Evolutionary conservation across 2,888 invertebrate genomes (phyloP), one percentile per base, ranked within the genome.

Genomic region (Parnassius apollo): DNA sequence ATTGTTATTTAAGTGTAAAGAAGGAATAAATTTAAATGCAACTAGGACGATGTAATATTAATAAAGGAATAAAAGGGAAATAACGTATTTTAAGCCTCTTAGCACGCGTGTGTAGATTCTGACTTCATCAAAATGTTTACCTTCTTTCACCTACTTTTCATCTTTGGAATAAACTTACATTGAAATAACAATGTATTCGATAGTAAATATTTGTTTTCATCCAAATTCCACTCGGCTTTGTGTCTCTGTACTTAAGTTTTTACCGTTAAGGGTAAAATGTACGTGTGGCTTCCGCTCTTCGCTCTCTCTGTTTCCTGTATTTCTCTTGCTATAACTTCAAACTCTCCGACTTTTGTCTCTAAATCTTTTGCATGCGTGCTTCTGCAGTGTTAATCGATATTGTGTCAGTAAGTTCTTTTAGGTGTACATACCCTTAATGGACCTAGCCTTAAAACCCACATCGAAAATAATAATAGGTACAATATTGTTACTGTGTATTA

Each of bases 1-100:
- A 89, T 91, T 91, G 91, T 91, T 91, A 91, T 91, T 91, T 90
- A 91, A 88, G 90, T 90, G 91, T 91, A 91, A 91, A 84, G 85
- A 83, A 81, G 83, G 87, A 85, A 82, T 85, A 86, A 79, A 82
- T 85, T 81, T 85, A 81, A 83, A 85, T 85, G 86, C 84, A 85
- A 83, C 82, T 84, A 84, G 80, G 85, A 82, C 78, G 77, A 78
- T 86, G 83, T 86, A 85, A 82, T 82, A 71, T 82, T 84, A 81
- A 77, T 80, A 75, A 77, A 82, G 66, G 65, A 77, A 78, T 61
- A 42, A 54, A 62, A 48, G 75, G 77, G 75, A 76, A 76, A 74
- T 72, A 75, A 73, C 75, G 77, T 87, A 85, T 74, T 80, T 78
- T 86, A 86, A 82, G 83, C 75, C 74, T 66, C 35, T 72, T 86